Evolutionary conservation across 2,113 vertebrate genomes (phyloP), one percentile per base, ranked within the genome.

Genomic region (Pterocles burchelli): DNA sequence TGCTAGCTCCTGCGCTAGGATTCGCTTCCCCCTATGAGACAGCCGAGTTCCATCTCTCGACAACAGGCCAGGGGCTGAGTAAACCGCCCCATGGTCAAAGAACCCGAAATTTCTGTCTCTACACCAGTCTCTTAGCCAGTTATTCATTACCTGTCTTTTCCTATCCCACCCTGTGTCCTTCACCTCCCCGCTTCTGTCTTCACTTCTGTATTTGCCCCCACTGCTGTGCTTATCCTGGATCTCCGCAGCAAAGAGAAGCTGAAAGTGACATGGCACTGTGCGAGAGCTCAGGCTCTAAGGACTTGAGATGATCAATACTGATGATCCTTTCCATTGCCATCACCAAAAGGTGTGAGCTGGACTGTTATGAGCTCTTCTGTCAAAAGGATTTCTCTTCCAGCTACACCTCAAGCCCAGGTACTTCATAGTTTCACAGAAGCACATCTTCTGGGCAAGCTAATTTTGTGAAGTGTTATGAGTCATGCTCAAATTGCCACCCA

Each of bases 331-430:
- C 38, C 59, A 17, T 1, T 78, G 70, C 31, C 57, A 31, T 83
- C 65, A 93, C 48, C n/a, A 67, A 61, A 96, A 92, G 61, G 52
- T 1, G 0, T 45, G 77, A 90, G 79, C 67, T 87, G 62, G 52
- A 55, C 57, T 61, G 51, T 59, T 89, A 71, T 0, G 29, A 86
- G 80, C 68, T 87, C 33, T 92, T 63, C 83, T 61, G 57, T 54
- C 89, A 84, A 72, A 95, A 91, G 65, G 4, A 93, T 90, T 93
- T 93, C 70, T 93, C 79, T 90, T 61, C n/a, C 70, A 92, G 76
- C 45, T 79, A 8, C 25, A 82, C 41, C n/a, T 94, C 1, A 0
- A 94, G 54, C 67, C 49, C 88, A 92, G 65, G 86, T 85, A 61
- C 61, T 75, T 85, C 66, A 48, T 6, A 63, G 41, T 54, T 92